These are phyloP conservation scores for Macrochelys suwanniensis DNA, from an alignment of 2,797 vertebrate genomes.

Conservation along the genomic window DNA sequence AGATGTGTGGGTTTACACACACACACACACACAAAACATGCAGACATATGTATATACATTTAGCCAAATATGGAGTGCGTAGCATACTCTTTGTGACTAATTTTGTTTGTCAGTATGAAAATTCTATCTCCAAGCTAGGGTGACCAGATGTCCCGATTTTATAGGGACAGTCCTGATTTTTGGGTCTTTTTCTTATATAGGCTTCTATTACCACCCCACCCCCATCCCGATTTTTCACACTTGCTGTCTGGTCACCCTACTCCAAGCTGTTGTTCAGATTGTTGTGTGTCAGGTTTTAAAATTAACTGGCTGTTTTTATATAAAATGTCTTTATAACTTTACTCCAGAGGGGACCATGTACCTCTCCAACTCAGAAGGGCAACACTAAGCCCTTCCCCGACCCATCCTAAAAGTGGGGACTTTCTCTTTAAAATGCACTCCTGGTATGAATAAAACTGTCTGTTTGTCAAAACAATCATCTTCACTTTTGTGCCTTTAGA, in stretches of 20 bases:
- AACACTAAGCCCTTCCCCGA: background rate
- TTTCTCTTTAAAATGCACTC: background rate
- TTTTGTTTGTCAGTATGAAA: constrained; percentile 5
- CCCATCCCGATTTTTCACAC: too few species aligned
- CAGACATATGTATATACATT: background rate
- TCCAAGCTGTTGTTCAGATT: constrained; percentile 10
- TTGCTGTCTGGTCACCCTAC: background rate
- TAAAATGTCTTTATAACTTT: constrained; percentile 1
- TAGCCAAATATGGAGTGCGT: accelerated
- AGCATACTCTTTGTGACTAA: background rate
- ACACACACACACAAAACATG: background rate
- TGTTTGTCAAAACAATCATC: background rate
- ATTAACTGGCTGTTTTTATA: constrained; percentile 13
- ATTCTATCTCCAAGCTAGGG: constrained; percentile 7
- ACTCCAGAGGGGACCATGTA: background rate
- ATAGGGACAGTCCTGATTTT: too few species aligned
- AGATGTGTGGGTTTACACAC: background rate
- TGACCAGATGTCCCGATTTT: too few species aligned
- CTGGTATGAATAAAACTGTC: background rate
- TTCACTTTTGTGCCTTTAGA: background rate
- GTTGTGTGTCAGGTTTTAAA: background rate
- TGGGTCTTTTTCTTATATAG: too few species aligned
- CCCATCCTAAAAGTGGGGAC: background rate
- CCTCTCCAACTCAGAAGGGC: background rate
- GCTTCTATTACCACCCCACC: too few species aligned